phyloP scores from a whole-genome alignment of 2,113 vertebrate species.

The Brienomyrus brachyistius region DNA sequence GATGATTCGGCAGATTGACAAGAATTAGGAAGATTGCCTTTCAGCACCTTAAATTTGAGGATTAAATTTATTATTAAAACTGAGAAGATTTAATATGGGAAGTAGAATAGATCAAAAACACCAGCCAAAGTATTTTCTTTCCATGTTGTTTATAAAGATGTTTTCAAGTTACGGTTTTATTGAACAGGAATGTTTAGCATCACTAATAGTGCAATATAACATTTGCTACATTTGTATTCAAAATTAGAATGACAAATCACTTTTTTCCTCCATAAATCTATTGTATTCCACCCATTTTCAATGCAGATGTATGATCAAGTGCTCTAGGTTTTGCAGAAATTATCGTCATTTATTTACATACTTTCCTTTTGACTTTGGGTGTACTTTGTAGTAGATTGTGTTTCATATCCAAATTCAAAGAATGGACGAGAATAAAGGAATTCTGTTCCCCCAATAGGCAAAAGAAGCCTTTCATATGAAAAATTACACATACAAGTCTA shows the following conservation, averaged over 20 bases:
- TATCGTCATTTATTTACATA: background rate
- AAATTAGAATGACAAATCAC: background rate
- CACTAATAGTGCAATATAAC: background rate
- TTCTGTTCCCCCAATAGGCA: background rate
- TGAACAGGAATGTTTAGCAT: background rate
- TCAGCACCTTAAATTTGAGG: background rate
- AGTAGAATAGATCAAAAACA: background rate
- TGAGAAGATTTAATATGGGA: background rate
- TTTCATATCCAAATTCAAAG: background rate
- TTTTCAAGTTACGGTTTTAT: background rate
- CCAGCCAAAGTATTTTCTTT: background rate
- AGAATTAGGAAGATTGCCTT: background rate
- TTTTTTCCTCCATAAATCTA: background rate
- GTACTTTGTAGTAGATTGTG: background rate
- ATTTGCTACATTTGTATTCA: background rate
- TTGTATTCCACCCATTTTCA: background rate
- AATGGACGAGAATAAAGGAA: background rate
- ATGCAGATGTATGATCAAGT: background rate
- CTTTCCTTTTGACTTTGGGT: background rate
- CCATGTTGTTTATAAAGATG: background rate
- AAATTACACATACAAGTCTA: conserved; percentile 17
- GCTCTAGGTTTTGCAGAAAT: background rate
- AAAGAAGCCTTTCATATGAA: background rate
- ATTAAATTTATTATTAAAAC: background rate
- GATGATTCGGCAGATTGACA: background rate